Percentiles rank a stretch among this genome's conserved stretches.
phyloP scores from a whole-genome alignment of 2,113 vertebrate genomes.

The Nothoprocta perdicaria region DNA sequence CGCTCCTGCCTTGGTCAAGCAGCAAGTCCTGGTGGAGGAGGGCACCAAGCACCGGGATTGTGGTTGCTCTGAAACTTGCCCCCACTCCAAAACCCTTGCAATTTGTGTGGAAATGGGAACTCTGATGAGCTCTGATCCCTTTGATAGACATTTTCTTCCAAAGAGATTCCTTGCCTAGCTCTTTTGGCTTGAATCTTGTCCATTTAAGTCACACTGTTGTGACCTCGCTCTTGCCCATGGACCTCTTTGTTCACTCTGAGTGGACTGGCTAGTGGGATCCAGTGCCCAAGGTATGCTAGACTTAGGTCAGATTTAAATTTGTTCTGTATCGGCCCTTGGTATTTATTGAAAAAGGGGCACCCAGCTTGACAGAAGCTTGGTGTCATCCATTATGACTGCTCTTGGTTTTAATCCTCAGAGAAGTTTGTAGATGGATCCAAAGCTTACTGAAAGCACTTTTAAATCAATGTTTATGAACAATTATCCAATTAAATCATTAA shows the following conservation, averaged over 20 bases:
- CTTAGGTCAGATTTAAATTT: background rate
- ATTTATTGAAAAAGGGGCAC: background rate
- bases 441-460: background rate
- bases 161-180: background rate
- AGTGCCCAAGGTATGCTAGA: background rate
- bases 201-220: accelerated
- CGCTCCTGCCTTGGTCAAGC: accelerated
- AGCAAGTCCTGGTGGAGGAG: background rate
- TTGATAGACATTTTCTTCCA: background rate
- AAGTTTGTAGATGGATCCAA: background rate
- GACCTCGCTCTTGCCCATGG: background rate
- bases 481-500: background rate
- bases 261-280: background rate
- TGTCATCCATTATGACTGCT: background rate
- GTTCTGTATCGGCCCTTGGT: background rate
- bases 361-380: background rate
- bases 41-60: accelerated
- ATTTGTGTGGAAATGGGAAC: background rate
- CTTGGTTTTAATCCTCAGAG: background rate
- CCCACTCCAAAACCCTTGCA: accelerated
- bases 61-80: accelerated
- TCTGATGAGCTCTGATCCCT: accelerated
- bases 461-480: background rate
- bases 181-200: background rate
- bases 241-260: background rate